Evolutionary conservation across 2,888 invertebrate genomes (phyloP).

Genomic region (Ligdia adustata): DNA sequence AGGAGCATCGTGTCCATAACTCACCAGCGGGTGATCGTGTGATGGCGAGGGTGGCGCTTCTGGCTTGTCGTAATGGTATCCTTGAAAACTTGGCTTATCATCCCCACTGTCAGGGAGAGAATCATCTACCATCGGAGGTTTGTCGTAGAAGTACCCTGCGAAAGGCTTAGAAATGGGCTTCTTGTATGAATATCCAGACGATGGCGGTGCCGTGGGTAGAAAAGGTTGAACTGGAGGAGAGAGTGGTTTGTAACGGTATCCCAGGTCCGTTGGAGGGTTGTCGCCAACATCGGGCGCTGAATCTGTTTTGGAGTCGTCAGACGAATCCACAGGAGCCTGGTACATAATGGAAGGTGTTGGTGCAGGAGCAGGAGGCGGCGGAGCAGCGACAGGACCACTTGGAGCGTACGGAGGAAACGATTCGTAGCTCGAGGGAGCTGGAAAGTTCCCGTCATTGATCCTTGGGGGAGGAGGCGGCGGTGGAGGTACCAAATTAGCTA

Average conservation of each 20-base stretch:
- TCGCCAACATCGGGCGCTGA: conserved; percentile 46
- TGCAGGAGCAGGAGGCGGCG: conserved; percentile 25
- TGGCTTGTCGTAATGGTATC: conserved; percentile 41
- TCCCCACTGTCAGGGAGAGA: conserved; percentile 45
- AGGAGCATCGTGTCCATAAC: conserved; percentile 19
- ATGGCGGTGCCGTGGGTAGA: conserved; percentile 58
- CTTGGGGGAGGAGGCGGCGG: conserved; percentile 63
- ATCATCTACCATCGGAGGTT: conserved; percentile 58
- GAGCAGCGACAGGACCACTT: conserved; percentile 27
- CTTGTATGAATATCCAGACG: conserved; percentile 63
- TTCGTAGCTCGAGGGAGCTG: conserved; percentile 65
- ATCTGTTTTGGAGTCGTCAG: conserved; percentile 44
- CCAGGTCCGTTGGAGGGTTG: conserved; percentile 50
- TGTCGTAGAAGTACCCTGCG: conserved; percentile 65
- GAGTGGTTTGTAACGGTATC: conserved; percentile 67
- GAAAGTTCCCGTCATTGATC: conserved; percentile 59
- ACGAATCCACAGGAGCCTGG: conserved; percentile 46
- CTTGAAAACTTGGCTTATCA: conserved; percentile 55
- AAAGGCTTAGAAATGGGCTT: conserved; percentile 63
- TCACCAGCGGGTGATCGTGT: conserved; percentile 6
- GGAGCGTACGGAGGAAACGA: conserved; percentile 73
- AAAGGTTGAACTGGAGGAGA: conserved; percentile 48
- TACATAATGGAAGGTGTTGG: conserved; percentile 42
- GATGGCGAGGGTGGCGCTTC: conserved; percentile 44
- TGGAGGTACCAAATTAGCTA: conserved; percentile 66